Evolutionary conservation across 2,888 invertebrate genomes (phyloP).

Genomic region (Geotrupes spiniger): DNA sequence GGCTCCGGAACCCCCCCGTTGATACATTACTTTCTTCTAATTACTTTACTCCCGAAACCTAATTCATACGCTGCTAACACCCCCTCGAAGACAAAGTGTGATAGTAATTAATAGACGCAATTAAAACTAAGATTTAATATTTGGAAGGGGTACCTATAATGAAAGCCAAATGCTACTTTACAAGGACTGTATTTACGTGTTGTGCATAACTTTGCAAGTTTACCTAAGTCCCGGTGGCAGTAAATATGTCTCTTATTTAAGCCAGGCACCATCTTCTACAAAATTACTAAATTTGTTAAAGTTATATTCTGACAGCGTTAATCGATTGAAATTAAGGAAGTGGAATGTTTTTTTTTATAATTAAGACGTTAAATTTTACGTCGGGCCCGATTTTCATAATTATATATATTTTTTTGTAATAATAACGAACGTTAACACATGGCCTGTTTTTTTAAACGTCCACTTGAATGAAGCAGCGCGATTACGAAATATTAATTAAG

Average conservation of each 20-base stretch:
- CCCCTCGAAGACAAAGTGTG: slow-evolving; percentile 42
- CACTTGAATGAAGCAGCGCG: too few species aligned
- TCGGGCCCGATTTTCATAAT: too few species aligned
- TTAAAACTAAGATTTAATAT: slow-evolving; percentile 50
- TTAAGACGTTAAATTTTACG: too few species aligned
- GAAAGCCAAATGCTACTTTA: slow-evolving; percentile 26
- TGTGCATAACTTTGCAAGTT: slow-evolving; percentile 52
- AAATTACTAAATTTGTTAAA: slow-evolving; percentile 32
- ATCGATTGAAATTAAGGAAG: too few species aligned
- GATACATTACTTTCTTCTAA: slow-evolving; percentile 43
- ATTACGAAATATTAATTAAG: too few species aligned
- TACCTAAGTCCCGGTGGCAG: slow-evolving; percentile 46
- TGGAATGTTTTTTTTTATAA: too few species aligned
- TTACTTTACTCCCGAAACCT: slow-evolving; percentile 46
- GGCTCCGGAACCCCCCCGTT: slow-evolving; percentile 33
- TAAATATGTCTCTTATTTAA: slow-evolving; percentile 51
- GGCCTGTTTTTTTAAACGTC: too few species aligned
- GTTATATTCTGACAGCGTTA: too few species aligned
- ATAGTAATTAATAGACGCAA: slow-evolving; percentile 48
- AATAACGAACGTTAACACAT: too few species aligned
- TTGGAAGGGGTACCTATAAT: slow-evolving; percentile 37
- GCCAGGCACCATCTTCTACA: slow-evolving; percentile 46
- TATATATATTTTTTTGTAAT: too few species aligned
- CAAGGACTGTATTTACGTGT: slow-evolving; percentile 47
- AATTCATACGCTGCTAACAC: slow-evolving; percentile 38